These are phyloP conservation scores for Aelia acuminata DNA, from an alignment of 2,888 invertebrate species.

Conservation along the genomic window DNA sequence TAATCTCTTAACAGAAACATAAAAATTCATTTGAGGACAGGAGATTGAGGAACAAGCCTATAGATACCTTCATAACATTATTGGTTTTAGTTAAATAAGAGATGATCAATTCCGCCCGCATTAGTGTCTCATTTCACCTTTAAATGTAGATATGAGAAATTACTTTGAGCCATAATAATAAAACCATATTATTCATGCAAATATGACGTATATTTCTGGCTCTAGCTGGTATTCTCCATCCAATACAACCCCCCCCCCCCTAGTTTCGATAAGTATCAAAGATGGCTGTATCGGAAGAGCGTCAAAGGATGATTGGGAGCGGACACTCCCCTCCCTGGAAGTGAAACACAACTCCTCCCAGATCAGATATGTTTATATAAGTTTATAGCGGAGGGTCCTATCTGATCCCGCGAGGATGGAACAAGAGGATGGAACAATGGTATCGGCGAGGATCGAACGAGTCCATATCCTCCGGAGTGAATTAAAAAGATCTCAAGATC, in stretches of 20 bases:
- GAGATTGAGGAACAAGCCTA: no score
- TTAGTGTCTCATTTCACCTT: no score
- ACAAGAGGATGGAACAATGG: conserved; percentile 48
- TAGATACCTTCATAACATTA: no score
- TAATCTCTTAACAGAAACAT: no score
- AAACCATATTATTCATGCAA: no score
- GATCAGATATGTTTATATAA: conserved; percentile 48
- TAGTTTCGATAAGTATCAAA: neutral
- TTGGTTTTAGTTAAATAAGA: no score
- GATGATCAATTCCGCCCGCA: no score
- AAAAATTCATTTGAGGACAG: no score
- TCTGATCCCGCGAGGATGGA: neutral
- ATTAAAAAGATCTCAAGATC: conserved; percentile 53
- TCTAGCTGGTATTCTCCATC: neutral
- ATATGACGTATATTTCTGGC: no score
- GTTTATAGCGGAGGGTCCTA: neutral
- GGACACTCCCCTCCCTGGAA: neutral
- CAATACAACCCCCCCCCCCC: neutral
- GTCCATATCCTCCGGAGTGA: conserved; percentile 44
- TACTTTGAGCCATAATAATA: no score
- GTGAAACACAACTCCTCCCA: conserved; percentile 32
- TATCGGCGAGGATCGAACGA: conserved; percentile 30
- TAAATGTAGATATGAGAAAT: no score
- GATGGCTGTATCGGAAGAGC: conserved; percentile 3
- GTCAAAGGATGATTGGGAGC: conserved; percentile 25